A percentile compares a stretch with the other conserved stretches of the same genome.
Evolutionary conservation across 2,113 vertebrate species (phyloP).

Genomic region (Motacilla alba): DNA sequence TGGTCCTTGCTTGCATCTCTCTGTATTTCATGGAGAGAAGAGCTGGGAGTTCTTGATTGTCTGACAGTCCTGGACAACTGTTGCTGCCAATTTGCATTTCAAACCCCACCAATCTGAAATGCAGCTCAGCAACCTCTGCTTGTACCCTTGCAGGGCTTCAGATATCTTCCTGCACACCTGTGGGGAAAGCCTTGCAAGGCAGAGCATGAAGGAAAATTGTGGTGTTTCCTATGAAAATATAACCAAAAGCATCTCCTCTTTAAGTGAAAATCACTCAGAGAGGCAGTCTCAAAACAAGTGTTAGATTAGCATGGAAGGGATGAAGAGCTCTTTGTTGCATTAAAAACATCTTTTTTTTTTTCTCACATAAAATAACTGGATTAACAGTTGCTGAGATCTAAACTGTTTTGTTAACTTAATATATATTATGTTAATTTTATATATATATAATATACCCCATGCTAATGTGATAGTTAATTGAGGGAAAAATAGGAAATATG

Average conservation of each 20-base stretch:
- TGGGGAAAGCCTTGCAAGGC: background rate
- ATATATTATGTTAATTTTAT: no score
- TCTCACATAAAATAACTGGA: background rate
- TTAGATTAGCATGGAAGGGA: background rate
- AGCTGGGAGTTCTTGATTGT: background rate
- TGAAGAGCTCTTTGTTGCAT: background rate
- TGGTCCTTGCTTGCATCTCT: background rate
- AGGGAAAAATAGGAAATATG: background rate
- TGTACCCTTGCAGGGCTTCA: background rate
- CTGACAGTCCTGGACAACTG: background rate
- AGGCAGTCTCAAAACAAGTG: background rate
- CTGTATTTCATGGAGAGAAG: background rate
- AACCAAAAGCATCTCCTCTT: background rate
- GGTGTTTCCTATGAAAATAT: background rate
- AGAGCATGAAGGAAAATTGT: background rate
- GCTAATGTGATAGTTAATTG: background rate
- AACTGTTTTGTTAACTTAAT: background rate
- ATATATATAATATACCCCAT: background rate
- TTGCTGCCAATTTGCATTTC: background rate
- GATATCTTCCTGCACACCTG: background rate
- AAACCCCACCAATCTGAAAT: background rate
- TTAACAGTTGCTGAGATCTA: background rate
- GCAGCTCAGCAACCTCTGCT: background rate
- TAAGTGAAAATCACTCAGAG: background rate
- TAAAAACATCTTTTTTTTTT: background rate